phyloP scores from a whole-genome alignment of 2,888 invertebrate genomes.

The Drepanosiphum platanoidis region DNA sequence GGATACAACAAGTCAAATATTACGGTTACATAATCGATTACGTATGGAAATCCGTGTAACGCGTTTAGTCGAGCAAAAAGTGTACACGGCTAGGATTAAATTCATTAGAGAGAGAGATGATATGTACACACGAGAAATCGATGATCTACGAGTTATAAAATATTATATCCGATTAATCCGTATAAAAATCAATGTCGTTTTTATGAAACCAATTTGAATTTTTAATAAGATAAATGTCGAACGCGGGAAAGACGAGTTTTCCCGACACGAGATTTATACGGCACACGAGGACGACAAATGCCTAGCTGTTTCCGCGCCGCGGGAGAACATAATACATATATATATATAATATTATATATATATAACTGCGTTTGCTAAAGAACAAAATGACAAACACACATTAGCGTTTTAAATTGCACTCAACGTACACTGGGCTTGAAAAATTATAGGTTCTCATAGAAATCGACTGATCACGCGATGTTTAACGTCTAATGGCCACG shows the following conservation, averaged over 20 bases:
- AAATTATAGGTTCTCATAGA: constrained; percentile 22
- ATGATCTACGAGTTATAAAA: no score
- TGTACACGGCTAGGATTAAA: no score
- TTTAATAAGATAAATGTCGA: not conserved
- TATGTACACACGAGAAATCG: not conserved
- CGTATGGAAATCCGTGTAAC: not conserved
- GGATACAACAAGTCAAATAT: not conserved
- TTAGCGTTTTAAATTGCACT: not conserved
- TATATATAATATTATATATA: not conserved
- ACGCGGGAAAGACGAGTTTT: not conserved
- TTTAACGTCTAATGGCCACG: constrained; percentile 29
- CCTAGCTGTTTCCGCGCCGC: not conserved
- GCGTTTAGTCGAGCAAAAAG: not conserved
- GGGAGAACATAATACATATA: not conserved
- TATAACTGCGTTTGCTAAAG: not conserved
- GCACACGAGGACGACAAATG: not conserved
- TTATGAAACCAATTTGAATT: not conserved
- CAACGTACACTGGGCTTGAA: not conserved
- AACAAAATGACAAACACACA: not conserved
- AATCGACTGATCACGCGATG: constrained; percentile 38
- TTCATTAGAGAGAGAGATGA: not conserved
- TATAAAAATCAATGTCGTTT: not conserved
- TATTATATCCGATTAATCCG: not conserved
- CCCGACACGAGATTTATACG: not conserved
- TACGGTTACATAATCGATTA: constrained; percentile 14